Base-by-base conservation (phyloP, 1,140 invertebrate genomes). In the Drosophila insularis region DNA sequence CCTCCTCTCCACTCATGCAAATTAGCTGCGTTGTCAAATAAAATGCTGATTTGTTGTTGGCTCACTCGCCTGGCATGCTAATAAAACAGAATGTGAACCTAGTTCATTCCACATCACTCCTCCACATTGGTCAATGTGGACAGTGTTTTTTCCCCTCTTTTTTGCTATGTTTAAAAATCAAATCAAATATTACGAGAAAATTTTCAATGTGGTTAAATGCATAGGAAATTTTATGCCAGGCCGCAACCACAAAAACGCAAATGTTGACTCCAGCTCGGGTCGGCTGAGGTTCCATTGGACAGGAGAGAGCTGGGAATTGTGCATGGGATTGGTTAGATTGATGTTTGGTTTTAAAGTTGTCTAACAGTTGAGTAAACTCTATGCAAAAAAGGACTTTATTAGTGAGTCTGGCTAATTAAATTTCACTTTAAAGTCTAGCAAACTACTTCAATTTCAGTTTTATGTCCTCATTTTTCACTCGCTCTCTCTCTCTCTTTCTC, bases 141-240 rank as follows among this genome's bases (percentile, higher is more conserved):
- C 67, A 59, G 27, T 40, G 78, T 13, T 13, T 37, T 27, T n/a
- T 13, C 13, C 3, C 3, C 58, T 62, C 74, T 86, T 80, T 87
- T 86, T 81, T 79, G 87, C 68, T 73, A 74, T 79, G 43, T 73
- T 80, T 31, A 84, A 89, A 87, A 87, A 82, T 89, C 84, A 87
- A 89, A 89, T 89, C 84, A 89, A 89, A 89, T 89, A 89, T 89
- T 89, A 89, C 84, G 85, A 89, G 80, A 89, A 87, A 89, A 73
- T 89, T 87, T 89, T 60, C 71, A 78, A 80, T 89, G 84, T 46
- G 84, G 84, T 89, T 71, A 76, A 84, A 89, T 89, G 84, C 85
- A 89, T 89, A 77, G 77, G 63, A 89, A 89, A 89, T 89, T 71
- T 68, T 75, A 74, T 80, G 77, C 65, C 66, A 55, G 39, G 60